Conservation (phyloP, 2,797 vertebrate genomes). For the Karalla daura region DNA sequence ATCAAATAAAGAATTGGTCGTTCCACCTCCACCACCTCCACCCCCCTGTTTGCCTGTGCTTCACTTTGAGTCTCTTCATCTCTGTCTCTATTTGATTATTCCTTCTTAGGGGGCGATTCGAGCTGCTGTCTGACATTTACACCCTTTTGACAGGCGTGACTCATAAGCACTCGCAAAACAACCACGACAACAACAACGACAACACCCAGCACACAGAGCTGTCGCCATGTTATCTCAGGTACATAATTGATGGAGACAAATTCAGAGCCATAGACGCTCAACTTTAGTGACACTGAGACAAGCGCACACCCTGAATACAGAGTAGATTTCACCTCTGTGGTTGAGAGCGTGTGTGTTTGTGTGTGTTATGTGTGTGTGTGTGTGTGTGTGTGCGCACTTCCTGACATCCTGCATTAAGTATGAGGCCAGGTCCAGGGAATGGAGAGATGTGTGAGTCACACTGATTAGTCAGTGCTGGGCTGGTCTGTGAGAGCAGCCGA, state of each 20-base stretch:
- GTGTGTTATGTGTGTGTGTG: slow-evolving; percentile 20
- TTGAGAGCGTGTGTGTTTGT: background rate
- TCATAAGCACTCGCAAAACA: slow-evolving; percentile 30
- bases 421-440: slow-evolving; percentile 52
- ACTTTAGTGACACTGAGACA: slow-evolving; percentile 42
- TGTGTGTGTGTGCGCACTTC: slow-evolving; percentile 32
- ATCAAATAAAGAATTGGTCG: no score
- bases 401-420: slow-evolving; percentile 70
- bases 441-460: slow-evolving; percentile 67
- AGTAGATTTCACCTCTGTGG: slow-evolving; percentile 34
- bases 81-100: background rate
- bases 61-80: background rate
- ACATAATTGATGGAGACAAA: slow-evolving; percentile 61
- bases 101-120: background rate
- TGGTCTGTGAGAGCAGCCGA: slow-evolving; percentile 44
- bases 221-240: slow-evolving; percentile 47
- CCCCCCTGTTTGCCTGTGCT: no score
- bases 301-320: slow-evolving; percentile 36
- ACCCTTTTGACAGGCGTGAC: slow-evolving; percentile 44
- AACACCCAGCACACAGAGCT: slow-evolving; percentile 33
- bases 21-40: no score
- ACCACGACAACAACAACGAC: slow-evolving; percentile 30
- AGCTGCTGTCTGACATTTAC: slow-evolving; percentile 40
- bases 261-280: slow-evolving; percentile 47
- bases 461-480: slow-evolving; percentile 70